These are phyloP conservation scores for Lepidothrix coronata DNA, from an alignment of 2,113 vertebrate genomes.

Conservation along the genomic window DNA sequence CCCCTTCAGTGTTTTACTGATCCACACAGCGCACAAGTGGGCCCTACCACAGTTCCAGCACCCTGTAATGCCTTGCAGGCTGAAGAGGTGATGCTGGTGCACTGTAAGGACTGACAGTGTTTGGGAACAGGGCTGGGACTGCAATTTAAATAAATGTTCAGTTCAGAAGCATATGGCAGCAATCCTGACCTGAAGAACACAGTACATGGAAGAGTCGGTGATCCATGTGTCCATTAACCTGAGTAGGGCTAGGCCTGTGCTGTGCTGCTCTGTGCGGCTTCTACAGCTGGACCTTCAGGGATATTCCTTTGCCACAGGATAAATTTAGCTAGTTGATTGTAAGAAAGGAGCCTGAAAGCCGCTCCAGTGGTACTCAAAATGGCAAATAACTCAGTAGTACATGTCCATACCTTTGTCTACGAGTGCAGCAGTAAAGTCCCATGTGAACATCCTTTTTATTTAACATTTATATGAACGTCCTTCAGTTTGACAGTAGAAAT, in stretches of 20 bases:
- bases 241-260: neutral
- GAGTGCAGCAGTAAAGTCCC: neutral
- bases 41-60: neutral
- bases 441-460: neutral
- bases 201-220: accelerated
- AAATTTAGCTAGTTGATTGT: neutral
- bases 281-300: neutral
- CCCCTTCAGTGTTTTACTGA: neutral
- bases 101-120: neutral
- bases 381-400: neutral
- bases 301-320: neutral
- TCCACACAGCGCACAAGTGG: neutral
- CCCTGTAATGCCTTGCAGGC: neutral
- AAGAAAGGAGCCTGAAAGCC: neutral
- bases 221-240: accelerated
- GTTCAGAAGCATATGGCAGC: neutral
- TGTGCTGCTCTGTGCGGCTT: neutral
- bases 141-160: neutral
- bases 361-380: neutral
- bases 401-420: neutral
- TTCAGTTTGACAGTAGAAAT: neutral
- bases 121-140: neutral
- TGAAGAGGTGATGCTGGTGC: neutral
- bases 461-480: no score
- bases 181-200: neutral